Evolutionary conservation across 1,140 invertebrate genomes (phyloP), one percentile per base, ranked within the genome.

Genomic region (Drosophila kohkoa): DNA sequence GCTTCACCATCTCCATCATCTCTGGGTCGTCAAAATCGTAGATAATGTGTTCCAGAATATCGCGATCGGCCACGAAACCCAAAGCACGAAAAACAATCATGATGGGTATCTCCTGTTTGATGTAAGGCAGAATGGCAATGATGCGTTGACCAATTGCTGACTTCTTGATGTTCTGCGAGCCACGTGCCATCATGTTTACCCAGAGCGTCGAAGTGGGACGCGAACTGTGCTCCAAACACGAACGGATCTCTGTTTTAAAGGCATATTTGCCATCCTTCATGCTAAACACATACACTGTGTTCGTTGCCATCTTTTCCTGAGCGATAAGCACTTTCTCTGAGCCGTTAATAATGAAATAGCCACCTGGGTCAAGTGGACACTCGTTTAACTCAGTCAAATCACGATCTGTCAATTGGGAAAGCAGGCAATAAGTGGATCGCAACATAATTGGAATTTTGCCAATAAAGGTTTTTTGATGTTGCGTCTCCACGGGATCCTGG

Each of bases 1-100:
- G 99, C 93, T 99, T 99, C 0, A 97, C 98, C 98, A 99, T 99
- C 95, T 99, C 99, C 98, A 99, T 99, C 98, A 99, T 99, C 94
- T 99, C 99, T 25, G 98, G 98, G 94, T 99, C 99, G 93, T 99
- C 97, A 94, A 99, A 99, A 87, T 99, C 99, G 93, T 99, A 99
- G 83, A 99, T 99, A 63, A 99, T 99, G 89, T 99, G 99, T 92
- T 99, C 99, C 5, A 99, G 93, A 87, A 99, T 99, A 93, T 99
- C 99, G 87, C 99, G 94, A 93, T 99, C 99, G 20, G 99, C 98
- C 41, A 99, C 99, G 94, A 99, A 99, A 15, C 99, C 99, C 16
- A 99, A 93, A 25, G 98, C 98, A 90, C 96, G 94, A 91, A 99
- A 99, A 0, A 99, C 98, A 93, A 99, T 99, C 96, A 99, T 99